Evolutionary conservation across 2,113 vertebrate genomes (phyloP).

Genomic region (Ictalurus furcatus): DNA sequence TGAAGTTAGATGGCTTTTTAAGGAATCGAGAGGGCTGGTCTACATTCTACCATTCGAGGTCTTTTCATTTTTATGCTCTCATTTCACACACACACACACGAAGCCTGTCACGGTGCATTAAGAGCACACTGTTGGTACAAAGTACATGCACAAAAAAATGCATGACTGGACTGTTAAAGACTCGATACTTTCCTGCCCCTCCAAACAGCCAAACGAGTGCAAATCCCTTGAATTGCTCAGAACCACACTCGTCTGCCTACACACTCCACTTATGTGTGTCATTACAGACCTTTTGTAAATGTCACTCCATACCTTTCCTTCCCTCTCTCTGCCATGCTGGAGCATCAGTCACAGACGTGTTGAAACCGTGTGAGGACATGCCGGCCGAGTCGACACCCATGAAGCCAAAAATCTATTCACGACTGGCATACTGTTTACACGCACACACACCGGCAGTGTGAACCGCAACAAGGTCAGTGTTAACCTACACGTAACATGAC

Average conservation of each 20-base stretch:
- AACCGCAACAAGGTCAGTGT: not conserved
- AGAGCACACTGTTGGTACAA: not conserved
- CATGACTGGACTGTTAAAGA: conserved; percentile 9
- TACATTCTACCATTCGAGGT: not conserved
- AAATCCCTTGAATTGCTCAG: not conserved
- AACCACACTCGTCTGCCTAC: conserved; percentile 1
- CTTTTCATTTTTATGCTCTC: not conserved
- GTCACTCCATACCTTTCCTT: not conserved
- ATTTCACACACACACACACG: not conserved
- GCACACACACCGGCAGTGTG: not conserved
- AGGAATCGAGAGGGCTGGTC: not conserved
- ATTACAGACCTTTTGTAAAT: conserved; percentile 8
- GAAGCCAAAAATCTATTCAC: not conserved
- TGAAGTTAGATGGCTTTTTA: not conserved
- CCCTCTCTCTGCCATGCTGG: not conserved
- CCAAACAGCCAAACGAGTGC: not conserved
- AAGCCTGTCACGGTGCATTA: not conserved
- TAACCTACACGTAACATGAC: not conserved
- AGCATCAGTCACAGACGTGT: conserved; percentile 3
- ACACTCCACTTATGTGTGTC: conserved; percentile 10
- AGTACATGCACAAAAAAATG: not conserved
- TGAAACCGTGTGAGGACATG: not conserved
- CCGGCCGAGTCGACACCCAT: not conserved
- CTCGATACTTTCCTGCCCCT: not conserved
- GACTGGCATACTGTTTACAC: not conserved